phyloP scores from a whole-genome alignment of 2,113 vertebrate genomes.

The Sterrhoptilus dennistouni region DNA sequence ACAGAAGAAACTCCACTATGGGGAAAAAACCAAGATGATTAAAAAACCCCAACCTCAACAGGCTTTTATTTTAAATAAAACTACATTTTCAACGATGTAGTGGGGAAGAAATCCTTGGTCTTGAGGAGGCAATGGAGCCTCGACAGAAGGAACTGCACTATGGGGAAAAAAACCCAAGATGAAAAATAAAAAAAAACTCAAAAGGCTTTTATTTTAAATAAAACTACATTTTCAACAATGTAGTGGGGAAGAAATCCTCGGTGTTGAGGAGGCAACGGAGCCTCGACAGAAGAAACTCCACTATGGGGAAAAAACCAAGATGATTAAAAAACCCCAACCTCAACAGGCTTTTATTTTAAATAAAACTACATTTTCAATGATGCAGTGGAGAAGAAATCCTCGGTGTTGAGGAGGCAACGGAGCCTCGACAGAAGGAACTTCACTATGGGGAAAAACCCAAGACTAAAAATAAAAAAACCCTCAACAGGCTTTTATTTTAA shows the following conservation, averaged over 20 bases:
- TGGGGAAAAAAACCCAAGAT: too few species aligned
- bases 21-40: too few species aligned
- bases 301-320: too few species aligned
- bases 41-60: not conserved
- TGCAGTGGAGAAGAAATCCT: not conserved
- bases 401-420: not conserved
- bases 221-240: too few species aligned
- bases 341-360: not conserved
- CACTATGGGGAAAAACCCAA: not conserved
- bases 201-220: too few species aligned
- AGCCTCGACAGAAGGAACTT: not conserved
- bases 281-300: too few species aligned
- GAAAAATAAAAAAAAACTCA: too few species aligned
- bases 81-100: fast-evolving
- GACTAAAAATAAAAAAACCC: not conserved
- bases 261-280: too few species aligned
- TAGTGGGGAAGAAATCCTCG: too few species aligned
- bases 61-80: not conserved
- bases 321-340: too few species aligned
- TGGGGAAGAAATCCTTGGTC: not conserved
- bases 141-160: too few species aligned
- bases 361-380: fast-evolving
- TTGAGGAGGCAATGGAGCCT: not conserved
- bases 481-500: not conserved
- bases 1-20: too few species aligned